These are phyloP conservation scores for Falco cherrug DNA, from an alignment of 2,797 vertebrate species.

Conservation along the genomic window DNA sequence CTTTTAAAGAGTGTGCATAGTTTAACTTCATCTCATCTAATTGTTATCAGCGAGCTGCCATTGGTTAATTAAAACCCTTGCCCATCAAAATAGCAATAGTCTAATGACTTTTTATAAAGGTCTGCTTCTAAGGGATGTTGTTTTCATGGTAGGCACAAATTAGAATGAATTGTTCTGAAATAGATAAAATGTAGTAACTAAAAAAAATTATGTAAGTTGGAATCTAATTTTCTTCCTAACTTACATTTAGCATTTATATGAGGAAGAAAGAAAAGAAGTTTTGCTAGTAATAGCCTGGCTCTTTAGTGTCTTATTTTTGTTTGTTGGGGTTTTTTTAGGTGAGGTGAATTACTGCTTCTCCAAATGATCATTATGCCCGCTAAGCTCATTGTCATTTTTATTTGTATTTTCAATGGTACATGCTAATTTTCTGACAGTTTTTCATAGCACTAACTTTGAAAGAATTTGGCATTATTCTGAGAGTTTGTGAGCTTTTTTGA, in stretches of 20 bases:
- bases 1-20: background rate
- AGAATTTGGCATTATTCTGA: background rate
- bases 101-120: conserved; percentile 24
- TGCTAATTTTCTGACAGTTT: background rate
- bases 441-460: background rate
- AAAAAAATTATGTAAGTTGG: background rate
- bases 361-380: background rate
- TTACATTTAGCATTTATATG: conserved; percentile 21
- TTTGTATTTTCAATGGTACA: background rate
- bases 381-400: background rate
- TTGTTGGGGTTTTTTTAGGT: background rate
- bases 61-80: conserved; percentile 39
- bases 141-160: conserved; percentile 2
- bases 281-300: background rate
- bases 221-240: conserved; percentile 6
- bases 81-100: background rate
- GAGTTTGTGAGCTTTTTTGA: background rate
- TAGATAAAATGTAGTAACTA: too few relatives aligned
- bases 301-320: background rate
- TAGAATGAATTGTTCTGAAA: background rate
- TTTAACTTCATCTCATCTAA: conserved; percentile 45
- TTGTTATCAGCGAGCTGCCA: conserved; percentile 29
- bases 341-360: background rate
- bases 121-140: background rate
- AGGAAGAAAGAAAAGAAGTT: background rate